Base-by-base conservation (phyloP, 2,888 invertebrate genomes). In the Gnatocerus cornutus region DNA sequence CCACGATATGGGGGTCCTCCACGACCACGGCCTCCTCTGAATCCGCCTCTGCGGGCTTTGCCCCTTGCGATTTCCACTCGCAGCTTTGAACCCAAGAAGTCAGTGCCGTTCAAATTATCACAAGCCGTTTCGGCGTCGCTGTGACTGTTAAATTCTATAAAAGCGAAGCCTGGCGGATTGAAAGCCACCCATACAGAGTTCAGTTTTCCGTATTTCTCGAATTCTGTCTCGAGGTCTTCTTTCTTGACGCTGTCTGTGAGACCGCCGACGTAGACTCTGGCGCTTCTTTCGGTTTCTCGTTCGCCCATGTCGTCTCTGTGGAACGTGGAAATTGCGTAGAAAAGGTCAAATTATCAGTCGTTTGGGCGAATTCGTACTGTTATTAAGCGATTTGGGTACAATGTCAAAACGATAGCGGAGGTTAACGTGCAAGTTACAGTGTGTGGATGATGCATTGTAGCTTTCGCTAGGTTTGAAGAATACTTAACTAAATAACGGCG, bases 151-250 rank as follows among this genome's bases (percentile, higher is more conserved):
- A 95, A 97, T 87, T 96, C 96, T 84, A 96, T 94, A 88, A 96
- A 96, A 74, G 96, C 96, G 86, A 96, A 97, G 81, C 96, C 96
- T 77, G 96, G 96, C 77, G 96, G 96, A 86, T 96, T 96, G 85
- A 96, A 93, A 77, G 96, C 96, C 78, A 94, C 95, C 96, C 96
- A 96, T 75, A 96, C 95, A 78, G 93, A 94, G 87, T 94, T 95
- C 78, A 96, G 88, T 87, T 95, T 95, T 78, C 96, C 96, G 86
- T 92, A 96, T 87, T 95, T 95, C 81, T 94, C 93, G 85, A 96
- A 96, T 86, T 96, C 94, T 82, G 91, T 89, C 85, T 96, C 96
- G 75, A 97, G 87, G 85, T 96, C 96, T 86, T 96, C 96, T 84
- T 96, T 96, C 87, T 95, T 95, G 84, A 96, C 92, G 83, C 92